These are phyloP conservation scores for Ivindomyrus marchei DNA, from an alignment of 2,113 vertebrate genomes.

Conservation along the genomic window DNA sequence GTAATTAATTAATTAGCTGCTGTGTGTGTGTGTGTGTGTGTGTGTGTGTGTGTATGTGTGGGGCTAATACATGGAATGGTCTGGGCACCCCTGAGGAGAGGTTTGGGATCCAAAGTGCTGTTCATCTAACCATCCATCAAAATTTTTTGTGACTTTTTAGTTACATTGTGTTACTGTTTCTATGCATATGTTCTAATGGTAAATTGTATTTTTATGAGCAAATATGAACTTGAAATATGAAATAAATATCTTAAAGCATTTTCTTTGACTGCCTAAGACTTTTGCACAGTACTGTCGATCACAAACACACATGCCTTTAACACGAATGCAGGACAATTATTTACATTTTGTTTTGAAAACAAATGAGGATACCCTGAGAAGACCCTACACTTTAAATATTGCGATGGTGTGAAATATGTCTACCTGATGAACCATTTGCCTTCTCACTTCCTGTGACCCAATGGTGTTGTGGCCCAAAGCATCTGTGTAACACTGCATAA, in stretches of 20 bases:
- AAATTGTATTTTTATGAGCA: background rate
- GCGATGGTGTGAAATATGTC: background rate
- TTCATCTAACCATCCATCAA: too few relatives aligned
- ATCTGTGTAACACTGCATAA: background rate
- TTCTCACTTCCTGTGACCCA: background rate
- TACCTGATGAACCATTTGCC: background rate
- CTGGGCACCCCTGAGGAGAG: too few relatives aligned
- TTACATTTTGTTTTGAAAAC: background rate
- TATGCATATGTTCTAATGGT: background rate
- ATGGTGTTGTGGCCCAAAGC: too few relatives aligned
- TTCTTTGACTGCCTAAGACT: background rate
- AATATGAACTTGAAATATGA: background rate
- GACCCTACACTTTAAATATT: background rate
- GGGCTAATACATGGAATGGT: too few relatives aligned
- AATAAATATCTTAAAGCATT: background rate
- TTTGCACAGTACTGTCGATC: background rate
- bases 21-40: background rate
- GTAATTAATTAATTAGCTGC: background rate
- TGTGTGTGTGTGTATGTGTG: background rate
- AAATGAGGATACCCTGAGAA: background rate
- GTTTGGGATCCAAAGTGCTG: too few relatives aligned
- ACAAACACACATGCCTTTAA: background rate
- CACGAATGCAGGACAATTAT: background rate
- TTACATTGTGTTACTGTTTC: too few relatives aligned
- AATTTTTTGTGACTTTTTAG: too few relatives aligned